Conservation (phyloP, 2,888 invertebrate species). For the Thecocarcelia acutangulata region DNA sequence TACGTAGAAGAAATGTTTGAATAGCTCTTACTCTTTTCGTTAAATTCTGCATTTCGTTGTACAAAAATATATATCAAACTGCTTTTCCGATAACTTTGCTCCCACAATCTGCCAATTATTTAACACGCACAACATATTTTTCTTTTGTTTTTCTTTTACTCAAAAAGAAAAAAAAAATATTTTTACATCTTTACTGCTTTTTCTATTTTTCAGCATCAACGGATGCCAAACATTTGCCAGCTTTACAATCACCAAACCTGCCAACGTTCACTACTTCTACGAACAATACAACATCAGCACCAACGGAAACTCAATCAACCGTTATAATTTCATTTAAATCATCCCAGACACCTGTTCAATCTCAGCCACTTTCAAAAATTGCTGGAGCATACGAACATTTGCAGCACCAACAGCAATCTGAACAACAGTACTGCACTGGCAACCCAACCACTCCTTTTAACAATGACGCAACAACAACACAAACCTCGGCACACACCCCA, state of each 20-base stretch:
- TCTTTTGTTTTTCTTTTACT: slow-evolving; percentile 14
- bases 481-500: slow-evolving; percentile 64
- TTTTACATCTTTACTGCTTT: slow-evolving; percentile 21
- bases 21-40: too few relatives aligned
- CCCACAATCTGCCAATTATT: too few relatives aligned
- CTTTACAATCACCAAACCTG: slow-evolving; percentile 59
- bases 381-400: slow-evolving; percentile 54
- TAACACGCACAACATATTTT: slow-evolving; percentile 22
- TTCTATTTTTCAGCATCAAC: slow-evolving; percentile 71
- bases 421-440: slow-evolving; percentile 45
- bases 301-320: slow-evolving; percentile 81
- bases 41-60: too few relatives aligned
- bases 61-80: too few relatives aligned
- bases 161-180: slow-evolving; percentile 17
- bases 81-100: too few relatives aligned
- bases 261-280: slow-evolving; percentile 35
- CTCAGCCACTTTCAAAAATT: slow-evolving; percentile 69
- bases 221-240: slow-evolving; percentile 73
- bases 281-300: slow-evolving; percentile 70
- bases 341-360: slow-evolving; percentile 80
- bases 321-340: slow-evolving; percentile 82
- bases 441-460: slow-evolving; percentile 33
- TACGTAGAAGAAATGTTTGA: too few relatives aligned
- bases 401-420: slow-evolving; percentile 46
- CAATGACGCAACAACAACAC: slow-evolving; percentile 58